Conservation (phyloP, 2,888 invertebrate species). For the Xanthorhoe designata region DNA sequence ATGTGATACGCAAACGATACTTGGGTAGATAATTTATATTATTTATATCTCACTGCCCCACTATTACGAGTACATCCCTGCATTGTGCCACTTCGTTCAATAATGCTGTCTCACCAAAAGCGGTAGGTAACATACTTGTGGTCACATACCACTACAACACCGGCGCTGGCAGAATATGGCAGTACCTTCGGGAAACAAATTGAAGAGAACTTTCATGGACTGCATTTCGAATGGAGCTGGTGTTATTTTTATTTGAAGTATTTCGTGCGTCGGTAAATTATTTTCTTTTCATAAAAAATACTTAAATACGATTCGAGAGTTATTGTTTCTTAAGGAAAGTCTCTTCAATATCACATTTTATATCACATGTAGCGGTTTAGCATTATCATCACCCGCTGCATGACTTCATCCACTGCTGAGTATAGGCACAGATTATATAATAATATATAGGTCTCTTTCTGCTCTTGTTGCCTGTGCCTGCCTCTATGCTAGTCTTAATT, state of each 20-base stretch:
- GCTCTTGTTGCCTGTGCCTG: too few species aligned
- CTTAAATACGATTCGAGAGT: not conserved
- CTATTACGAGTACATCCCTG: not conserved
- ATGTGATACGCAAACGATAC: too few species aligned
- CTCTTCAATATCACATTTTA: not conserved
- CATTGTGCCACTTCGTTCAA: constrained; percentile 21
- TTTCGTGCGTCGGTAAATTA: not conserved
- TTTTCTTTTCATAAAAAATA: too few species aligned
- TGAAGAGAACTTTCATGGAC: not conserved
- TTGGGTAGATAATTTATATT: not conserved
- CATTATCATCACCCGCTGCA: too few species aligned
- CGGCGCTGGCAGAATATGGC: not conserved
- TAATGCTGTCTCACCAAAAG: constrained; percentile 58
- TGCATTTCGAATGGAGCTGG: not conserved
- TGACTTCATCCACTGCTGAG: too few species aligned
- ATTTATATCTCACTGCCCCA: not conserved
- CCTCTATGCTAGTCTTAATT: too few species aligned
- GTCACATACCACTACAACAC: constrained; percentile 10
- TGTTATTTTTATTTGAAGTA: not conserved
- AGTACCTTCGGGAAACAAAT: not conserved
- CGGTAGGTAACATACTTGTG: constrained; percentile 40
- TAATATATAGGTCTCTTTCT: too few species aligned
- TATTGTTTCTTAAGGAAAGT: not conserved
- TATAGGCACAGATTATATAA: too few species aligned
- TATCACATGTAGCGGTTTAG: not conserved